Base-by-base conservation (phyloP, 2,113 vertebrate genomes). In the Siniperca chuatsi region DNA sequence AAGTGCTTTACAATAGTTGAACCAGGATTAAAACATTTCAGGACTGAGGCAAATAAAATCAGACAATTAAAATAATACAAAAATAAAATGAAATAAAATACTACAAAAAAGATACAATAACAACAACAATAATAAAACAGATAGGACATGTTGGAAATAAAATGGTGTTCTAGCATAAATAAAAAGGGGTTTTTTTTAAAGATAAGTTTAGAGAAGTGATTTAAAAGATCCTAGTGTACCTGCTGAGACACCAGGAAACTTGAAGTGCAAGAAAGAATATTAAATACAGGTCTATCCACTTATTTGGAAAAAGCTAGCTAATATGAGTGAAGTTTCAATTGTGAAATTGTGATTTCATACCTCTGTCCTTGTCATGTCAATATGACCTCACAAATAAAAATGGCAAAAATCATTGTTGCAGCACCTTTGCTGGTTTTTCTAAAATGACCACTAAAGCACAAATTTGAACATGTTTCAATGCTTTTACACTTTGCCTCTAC, bases 371-470 rank as follows among this genome's bases (percentile, higher is more conserved):
- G 33, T 77, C 4, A 4, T 83, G 78, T 77, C 70, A 76, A 18
- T 4, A 29, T 12, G 57, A 79, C 71, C 55, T 68, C 55, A 54
- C 52, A 84, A 75, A 75, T 20, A 4, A 33, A 52, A 57, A 81
- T 33, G 4, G 6, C 2, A 25, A 13, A 11, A 54, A 50, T 48
- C n/a, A 60, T 15, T 40, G 44, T 23, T 73, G 29, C 3, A 66
- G 58, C 50, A 21, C 23, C 42, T 52, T 42, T 76, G 7, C n/a
- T 44, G 1, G 18, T 52, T 52, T 79, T 77, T 40, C 21, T 46
- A 37, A 33, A 7, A 77, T 0, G 0, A 21, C 25, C 52, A 46
- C 46, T 48, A 50, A 79, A 64, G 50, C 4, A 64, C 4, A 54
- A 29, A 48, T 37, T 44, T 46, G 18, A 60, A 57, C 11, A 44